Percentiles rank a stretch among this genome's conserved stretches.
phyloP scores from a whole-genome alignment of 2,113 vertebrate species.

The Oxyruncus cristatus region DNA sequence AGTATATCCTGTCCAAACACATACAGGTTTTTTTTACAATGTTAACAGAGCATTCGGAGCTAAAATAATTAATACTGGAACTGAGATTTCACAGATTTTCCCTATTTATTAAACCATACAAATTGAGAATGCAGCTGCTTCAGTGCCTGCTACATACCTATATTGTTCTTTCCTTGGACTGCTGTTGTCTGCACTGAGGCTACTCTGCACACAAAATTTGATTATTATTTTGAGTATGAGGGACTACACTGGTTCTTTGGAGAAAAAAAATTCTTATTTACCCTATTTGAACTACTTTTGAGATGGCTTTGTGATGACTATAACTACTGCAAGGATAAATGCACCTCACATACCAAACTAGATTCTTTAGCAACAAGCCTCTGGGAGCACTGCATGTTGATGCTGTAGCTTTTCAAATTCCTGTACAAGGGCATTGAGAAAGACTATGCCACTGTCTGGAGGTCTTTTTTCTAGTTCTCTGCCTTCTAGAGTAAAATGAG shows the following conservation, averaged over 20 bases:
- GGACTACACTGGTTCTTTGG: neutral
- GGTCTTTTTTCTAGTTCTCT: neutral
- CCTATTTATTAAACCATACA: neutral
- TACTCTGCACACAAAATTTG: neutral
- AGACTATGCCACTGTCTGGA: neutral
- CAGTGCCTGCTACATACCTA: neutral
- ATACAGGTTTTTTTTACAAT: neutral
- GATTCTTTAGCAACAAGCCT: neutral
- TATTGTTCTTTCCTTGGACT: neutral
- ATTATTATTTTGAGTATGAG: neutral
- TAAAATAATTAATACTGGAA: conserved; percentile 19
- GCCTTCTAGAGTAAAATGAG: neutral
- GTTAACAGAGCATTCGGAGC: neutral
- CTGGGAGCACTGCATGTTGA: neutral
- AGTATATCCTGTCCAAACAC: neutral
- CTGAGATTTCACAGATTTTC: neutral
- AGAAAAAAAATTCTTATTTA: neutral
- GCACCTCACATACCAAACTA: neutral
- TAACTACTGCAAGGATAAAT: neutral
- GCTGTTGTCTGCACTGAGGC: neutral
- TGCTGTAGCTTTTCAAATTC: neutral
- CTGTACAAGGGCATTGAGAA: neutral
- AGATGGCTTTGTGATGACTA: neutral
- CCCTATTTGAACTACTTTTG: neutral
- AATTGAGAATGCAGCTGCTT: neutral